These are phyloP conservation scores for Plebejus argus DNA, from an alignment of 2,888 invertebrate species.

Conservation along the genomic window DNA sequence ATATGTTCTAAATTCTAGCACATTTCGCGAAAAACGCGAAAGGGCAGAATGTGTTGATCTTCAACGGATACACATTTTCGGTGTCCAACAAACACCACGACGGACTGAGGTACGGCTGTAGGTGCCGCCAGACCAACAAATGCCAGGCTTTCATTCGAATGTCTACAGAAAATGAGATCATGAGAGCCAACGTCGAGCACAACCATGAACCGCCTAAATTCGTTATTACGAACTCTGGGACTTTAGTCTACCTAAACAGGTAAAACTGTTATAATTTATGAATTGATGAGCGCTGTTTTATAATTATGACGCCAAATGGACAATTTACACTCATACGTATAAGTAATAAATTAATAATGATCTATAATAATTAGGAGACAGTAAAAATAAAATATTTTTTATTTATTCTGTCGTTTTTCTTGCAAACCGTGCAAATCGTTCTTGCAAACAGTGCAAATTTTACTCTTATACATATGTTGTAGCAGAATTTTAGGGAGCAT, in stretches of 20 bases:
- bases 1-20: slow-evolving; percentile 38
- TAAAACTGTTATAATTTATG: too few relatives aligned
- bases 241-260: slow-evolving; percentile 30
- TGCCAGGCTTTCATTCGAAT: slow-evolving; percentile 53
- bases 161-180: slow-evolving; percentile 45
- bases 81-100: slow-evolving; percentile 44
- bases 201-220: slow-evolving; percentile 45
- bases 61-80: slow-evolving; percentile 49
- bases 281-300: neutral
- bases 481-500: neutral
- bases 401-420: too few relatives aligned
- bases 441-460: neutral
- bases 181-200: slow-evolving; percentile 41
- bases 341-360: too few relatives aligned
- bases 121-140: slow-evolving; percentile 45
- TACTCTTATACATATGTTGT: neutral
- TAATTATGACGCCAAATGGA: too few relatives aligned
- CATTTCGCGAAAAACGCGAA: slow-evolving; percentile 37
- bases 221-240: slow-evolving; percentile 43
- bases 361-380: too few relatives aligned
- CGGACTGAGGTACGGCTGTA: slow-evolving; percentile 47
- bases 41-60: slow-evolving; percentile 46
- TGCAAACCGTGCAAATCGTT: too few relatives aligned
- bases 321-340: too few relatives aligned
- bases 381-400: too few relatives aligned